phyloP scores from a whole-genome alignment of 1,140 invertebrate species.

The Andrena cerasifolii region DNA sequence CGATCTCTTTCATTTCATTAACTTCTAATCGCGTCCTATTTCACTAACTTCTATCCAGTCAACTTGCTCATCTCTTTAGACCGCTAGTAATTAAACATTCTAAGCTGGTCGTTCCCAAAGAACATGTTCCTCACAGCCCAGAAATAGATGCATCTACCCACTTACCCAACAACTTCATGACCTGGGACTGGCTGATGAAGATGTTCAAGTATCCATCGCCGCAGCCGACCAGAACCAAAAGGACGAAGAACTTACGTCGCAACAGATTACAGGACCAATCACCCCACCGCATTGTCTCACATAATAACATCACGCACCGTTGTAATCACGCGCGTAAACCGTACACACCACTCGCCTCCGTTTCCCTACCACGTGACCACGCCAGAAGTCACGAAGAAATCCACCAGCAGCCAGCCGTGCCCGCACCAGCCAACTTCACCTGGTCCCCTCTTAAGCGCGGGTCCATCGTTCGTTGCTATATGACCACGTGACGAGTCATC shows the following conservation, averaged over 20 bases:
- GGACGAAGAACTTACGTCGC: constrained; percentile 71
- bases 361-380: constrained; percentile 2
- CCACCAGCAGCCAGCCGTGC: neutral
- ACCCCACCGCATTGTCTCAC: constrained; percentile 79
- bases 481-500: constrained; percentile 10
- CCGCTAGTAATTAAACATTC: too few relatives aligned
- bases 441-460: neutral
- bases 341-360: neutral
- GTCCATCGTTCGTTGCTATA: constrained; percentile 15
- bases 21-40: too few relatives aligned
- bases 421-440: neutral
- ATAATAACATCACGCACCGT: constrained; percentile 46
- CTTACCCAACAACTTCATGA: constrained; percentile 89
- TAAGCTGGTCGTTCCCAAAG: too few relatives aligned
- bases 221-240: constrained; percentile 72
- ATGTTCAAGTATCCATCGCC: constrained; percentile 87
- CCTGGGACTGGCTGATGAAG: constrained; percentile 89
- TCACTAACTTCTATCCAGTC: too few relatives aligned
- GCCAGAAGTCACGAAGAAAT: constrained; percentile 1
- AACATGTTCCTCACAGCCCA: too few relatives aligned
- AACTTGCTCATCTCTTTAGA: too few relatives aligned
- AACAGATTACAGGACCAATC: constrained; percentile 72
- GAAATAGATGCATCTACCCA: too few relatives aligned
- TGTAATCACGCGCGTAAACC: constrained; percentile 37
- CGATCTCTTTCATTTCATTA: too few relatives aligned